A percentile compares a stretch with the other conserved stretches of the same genome.
Conservation (phyloP, 2,888 invertebrate genomes). For the Melanchra persicariae region DNA sequence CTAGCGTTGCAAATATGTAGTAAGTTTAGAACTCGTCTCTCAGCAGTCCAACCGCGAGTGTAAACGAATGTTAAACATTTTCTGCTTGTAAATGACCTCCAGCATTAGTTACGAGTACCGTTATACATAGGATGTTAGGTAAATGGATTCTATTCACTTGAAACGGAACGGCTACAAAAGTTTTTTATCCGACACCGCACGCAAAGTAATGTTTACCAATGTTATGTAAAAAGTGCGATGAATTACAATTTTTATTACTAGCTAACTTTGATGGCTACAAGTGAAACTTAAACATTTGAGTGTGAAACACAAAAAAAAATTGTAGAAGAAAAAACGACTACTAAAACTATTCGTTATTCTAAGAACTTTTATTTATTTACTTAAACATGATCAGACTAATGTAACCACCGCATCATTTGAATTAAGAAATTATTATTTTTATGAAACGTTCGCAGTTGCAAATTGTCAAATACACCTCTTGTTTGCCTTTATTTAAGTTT, state of each 20-base stretch:
- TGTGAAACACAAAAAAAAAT: background rate
- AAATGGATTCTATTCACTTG: slow-evolving; percentile 55
- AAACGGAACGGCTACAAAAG: slow-evolving; percentile 45
- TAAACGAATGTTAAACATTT: slow-evolving; percentile 18
- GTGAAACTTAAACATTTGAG: background rate
- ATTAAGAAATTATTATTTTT: no score
- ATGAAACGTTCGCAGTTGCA: no score
- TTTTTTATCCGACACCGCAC: slow-evolving; percentile 17
- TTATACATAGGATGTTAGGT: slow-evolving; percentile 62
- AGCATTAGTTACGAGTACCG: slow-evolving; percentile 59
- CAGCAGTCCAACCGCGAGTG: background rate
- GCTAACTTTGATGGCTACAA: background rate
- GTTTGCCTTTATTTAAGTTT: no score
- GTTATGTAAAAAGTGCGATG: slow-evolving; percentile 25
- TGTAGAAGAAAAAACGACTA: background rate
- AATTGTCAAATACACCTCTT: no score
- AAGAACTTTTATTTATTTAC: background rate
- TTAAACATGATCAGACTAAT: background rate
- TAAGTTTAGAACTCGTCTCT: background rate
- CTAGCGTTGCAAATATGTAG: background rate
- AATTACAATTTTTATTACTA: background rate
- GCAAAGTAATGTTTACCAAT: slow-evolving; percentile 32
- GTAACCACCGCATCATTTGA: no score
- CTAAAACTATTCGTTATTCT: background rate
- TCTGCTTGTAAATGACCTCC: slow-evolving; percentile 48